Percentiles rank a stretch among this genome's conserved stretches.
phyloP scores from a whole-genome alignment of 2,113 vertebrate species.

The Daubentonia madagascariensis region DNA sequence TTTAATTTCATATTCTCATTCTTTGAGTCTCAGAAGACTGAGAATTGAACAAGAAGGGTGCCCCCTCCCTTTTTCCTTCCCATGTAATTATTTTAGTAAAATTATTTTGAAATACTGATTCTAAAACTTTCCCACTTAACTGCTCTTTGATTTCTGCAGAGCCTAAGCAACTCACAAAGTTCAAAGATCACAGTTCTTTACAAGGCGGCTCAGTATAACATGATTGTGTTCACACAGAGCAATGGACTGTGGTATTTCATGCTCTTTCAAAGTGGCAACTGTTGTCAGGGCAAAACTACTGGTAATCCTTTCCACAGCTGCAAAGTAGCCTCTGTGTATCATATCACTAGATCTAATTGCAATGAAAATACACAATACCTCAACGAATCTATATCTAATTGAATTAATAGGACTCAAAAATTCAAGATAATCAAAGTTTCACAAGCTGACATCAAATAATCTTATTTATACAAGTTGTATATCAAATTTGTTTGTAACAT shows the following conservation, averaged over 20 bases:
- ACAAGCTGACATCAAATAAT: conserved; percentile 36
- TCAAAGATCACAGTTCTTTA: conserved; percentile 75
- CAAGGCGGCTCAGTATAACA: conserved; percentile 73
- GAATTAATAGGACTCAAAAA: conserved; percentile 15
- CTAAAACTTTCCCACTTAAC: conserved; percentile 3
- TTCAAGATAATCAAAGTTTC: conserved; percentile 41
- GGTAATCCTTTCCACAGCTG: conserved; percentile 84
- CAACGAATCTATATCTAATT: conserved; percentile 46
- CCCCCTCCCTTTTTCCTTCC: not conserved
- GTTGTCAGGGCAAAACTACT: conserved; percentile 79
- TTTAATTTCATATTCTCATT: not conserved
- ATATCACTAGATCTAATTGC: conserved; percentile 60
- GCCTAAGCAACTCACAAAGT: conserved; percentile 41
- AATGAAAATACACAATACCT: conserved; percentile 57
- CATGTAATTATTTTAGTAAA: not conserved
- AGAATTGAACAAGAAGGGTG: not conserved
- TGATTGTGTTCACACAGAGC: conserved; percentile 59
- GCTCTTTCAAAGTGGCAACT: conserved; percentile 77
- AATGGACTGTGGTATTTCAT: conserved; percentile 65
- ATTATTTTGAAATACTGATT: conserved; percentile 4
- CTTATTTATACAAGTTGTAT: conserved; percentile 44
- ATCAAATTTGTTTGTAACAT: not conserved
- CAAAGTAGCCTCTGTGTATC: conserved; percentile 80
- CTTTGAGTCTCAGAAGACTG: not conserved
- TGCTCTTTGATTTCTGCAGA: conserved; percentile 17